phyloP scores from a whole-genome alignment of 2,888 invertebrate genomes.

The Rhagonycha fulva region DNA sequence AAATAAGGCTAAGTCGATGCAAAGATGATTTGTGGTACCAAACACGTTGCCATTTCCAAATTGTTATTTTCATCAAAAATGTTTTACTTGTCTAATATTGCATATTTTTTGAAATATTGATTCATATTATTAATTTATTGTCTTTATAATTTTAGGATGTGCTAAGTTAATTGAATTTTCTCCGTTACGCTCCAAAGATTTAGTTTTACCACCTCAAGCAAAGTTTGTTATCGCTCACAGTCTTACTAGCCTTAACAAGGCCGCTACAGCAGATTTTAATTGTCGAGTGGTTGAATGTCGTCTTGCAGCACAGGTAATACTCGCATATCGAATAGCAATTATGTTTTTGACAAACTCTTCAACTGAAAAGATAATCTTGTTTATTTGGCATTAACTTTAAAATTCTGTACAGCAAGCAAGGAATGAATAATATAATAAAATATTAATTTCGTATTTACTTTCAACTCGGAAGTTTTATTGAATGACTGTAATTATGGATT shows the following conservation, averaged over 20 bases:
- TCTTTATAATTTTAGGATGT: constrained; percentile 60
- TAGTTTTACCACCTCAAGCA: constrained; percentile 80
- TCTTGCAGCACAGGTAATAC: constrained; percentile 77
- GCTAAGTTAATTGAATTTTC: constrained; percentile 94
- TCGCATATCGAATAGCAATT: neutral
- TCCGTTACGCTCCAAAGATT: constrained; percentile 77
- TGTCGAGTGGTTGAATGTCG: constrained; percentile 93
- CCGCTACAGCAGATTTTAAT: constrained; percentile 90
- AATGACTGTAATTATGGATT: neutral
- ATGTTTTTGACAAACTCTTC: too few relatives aligned
- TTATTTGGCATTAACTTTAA: too few relatives aligned
- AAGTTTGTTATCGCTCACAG: constrained; percentile 95
- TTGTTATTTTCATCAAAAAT: neutral
- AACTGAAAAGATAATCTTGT: too few relatives aligned
- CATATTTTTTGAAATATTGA: neutral
- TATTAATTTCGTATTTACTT: neutral
- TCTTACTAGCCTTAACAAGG: constrained; percentile 88
- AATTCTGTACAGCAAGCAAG: too few relatives aligned
- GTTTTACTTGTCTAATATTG: neutral
- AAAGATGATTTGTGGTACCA: neutral
- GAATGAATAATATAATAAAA: too few relatives aligned
- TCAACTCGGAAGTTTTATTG: neutral
- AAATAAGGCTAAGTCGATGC: neutral
- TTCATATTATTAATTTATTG: neutral
- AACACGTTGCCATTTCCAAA: neutral